Evolutionary conservation across 1,140 invertebrate species (phyloP), one percentile per base, ranked within the genome.

Genomic region (Globodera ellingtonae): DNA sequence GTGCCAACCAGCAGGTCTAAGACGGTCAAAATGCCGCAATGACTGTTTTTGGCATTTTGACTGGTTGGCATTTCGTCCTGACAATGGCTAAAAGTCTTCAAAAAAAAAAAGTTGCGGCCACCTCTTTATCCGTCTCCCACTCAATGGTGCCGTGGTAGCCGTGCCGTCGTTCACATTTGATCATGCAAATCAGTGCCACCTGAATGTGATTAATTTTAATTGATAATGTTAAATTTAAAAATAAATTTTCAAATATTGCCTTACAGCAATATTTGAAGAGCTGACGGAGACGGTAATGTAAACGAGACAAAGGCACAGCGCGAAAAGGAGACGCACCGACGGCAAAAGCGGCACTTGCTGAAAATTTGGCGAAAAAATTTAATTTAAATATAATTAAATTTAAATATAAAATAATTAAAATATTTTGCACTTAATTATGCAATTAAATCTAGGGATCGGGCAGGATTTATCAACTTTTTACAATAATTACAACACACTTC

Each of bases 151-250:
- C 87, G 7, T 80, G 80, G 66, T 88, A 88, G 24, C 83, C 88
- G 74, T 88, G 84, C 15, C 85, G 52, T n/a, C 56, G 10, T 62
- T 88, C 87, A 65, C 87, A 88, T n/a, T 81, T 85, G 13, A 87
- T 88, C 87, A 88, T 88, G 72, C 87, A 88, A 62, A 88, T 88
- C 18, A 88, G 67, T 35, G 88, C 87, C 44, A 88, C 67, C 67
- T 70, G 35, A 35, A 35, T 35, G 67, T 35, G 0, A 70, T 18
- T 6, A 18, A 67, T 44, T 67, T n/a, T n/a, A n/a, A n/a, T n/a
- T n/a, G n/a, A n/a, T n/a, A n/a, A n/a, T 21, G 18, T 21, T 8
- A 21, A 67, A 44, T 67, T 67, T 67, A 13, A 13, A 52, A 9
- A 9, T 4, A 52, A 52, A 52, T 52, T 35, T 52, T 52, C 0